Evolutionary conservation across 2,113 vertebrate genomes (phyloP).

Genomic region (Pelobates fuscus): DNA sequence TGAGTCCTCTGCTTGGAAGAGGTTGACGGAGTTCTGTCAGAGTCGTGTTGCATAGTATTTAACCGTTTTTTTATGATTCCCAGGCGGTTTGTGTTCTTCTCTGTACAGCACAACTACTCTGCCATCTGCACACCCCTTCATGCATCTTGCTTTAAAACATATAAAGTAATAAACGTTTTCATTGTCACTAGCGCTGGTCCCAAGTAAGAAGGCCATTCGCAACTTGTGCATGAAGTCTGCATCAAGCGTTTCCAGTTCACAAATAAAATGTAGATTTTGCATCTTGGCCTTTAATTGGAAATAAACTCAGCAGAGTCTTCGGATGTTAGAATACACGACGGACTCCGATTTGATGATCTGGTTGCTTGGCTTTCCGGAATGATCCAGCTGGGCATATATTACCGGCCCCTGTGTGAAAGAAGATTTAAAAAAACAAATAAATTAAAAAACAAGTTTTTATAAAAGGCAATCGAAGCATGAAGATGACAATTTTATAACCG

Average conservation of each 20-base stretch:
- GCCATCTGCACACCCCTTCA: too few species aligned
- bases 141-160: conserved; percentile 11
- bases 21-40: too few species aligned
- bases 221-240: conserved; percentile 57
- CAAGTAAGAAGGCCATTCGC: conserved; percentile 63
- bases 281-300: conserved; percentile 52
- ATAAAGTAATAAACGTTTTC: conserved; percentile 58
- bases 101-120: too few species aligned
- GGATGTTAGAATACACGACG: conserved; percentile 94
- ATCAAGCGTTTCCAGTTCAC: conserved; percentile 61
- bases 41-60: too few species aligned
- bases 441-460: not conserved
- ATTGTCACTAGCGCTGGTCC: conserved; percentile 66
- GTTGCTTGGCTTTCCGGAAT: conserved; percentile 83
- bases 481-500: too few species aligned
- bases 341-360: conserved; percentile 94
- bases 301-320: conserved; percentile 77
- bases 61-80: too few species aligned
- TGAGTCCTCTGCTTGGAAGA: too few species aligned
- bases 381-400: conserved; percentile 95
- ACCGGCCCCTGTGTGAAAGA: conserved; percentile 82
- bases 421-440: not conserved
- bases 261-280: too few species aligned
- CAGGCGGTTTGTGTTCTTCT: too few species aligned
- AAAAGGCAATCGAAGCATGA: too few species aligned